Base-by-base conservation (phyloP, 2,797 vertebrate genomes). In the Pipistrellus pygmaeus region DNA sequence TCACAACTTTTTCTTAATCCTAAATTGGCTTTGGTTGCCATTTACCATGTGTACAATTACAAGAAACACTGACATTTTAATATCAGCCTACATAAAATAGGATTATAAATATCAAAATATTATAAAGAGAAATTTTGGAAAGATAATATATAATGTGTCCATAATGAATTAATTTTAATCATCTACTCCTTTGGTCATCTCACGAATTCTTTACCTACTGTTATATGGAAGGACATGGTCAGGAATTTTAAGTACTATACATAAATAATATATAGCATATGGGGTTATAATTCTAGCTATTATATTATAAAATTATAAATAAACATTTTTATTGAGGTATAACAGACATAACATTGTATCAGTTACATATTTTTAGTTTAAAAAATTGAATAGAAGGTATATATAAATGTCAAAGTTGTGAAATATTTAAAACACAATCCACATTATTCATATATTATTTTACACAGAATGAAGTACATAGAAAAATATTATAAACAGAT, bases 151-250 rank as follows among this genome's bases (percentile, higher is more conserved):
- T 48, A 76, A 8, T 78, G 64, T 51, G 86, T n/a, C 6, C 11
- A 86, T 93, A 96, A 75, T 53, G 89, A 86, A 62, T 89, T 89
- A 78, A 72, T 77, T 55, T 82, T 91, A 20, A 80, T 30, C 53
- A 93, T 60, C 44, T 78, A 78, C 23, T 83, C 30, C 14, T 78
- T 73, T 83, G 25, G 7, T 64, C 14, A 46, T 38, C 77, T 68
- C 71, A 83, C 14, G 32, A 91, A 76, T 91, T 91, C 23, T 80
- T 87, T 38, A 78, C 20, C 18, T 3, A 80, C 15, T 80, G 3
- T 68, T 73, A 83, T 18, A 82, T 9, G 17, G 25, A 81, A 91
- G 6, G 41, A 77, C 21, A 93, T 38, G 35, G 20, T 73, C 27
- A 91, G 17, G n/a, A 91, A 93, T 85, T 83, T 62, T 93, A 82